These are phyloP conservation scores for Umimayanthus chanpuru DNA, from an alignment of 92 coral and sea anemone genomes.

Conservation along the genomic window DNA sequence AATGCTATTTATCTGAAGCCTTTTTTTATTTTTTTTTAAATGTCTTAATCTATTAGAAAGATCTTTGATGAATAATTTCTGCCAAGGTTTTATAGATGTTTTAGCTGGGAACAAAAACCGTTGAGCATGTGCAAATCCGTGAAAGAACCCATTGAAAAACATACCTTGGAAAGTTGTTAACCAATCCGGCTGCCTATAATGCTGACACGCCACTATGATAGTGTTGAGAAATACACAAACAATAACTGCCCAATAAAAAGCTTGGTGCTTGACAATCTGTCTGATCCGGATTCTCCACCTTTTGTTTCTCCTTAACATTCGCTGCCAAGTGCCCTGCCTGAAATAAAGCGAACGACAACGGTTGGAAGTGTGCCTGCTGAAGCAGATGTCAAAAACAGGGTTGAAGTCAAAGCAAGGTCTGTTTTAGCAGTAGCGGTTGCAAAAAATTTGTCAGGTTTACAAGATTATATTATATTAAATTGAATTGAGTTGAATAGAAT, in stretches of 20 bases:
- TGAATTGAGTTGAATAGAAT: too few species aligned
- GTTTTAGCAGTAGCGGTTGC: neutral
- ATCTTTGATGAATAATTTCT: too few species aligned
- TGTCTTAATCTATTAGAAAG: too few species aligned
- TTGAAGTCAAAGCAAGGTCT: neutral
- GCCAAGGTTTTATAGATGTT: too few species aligned
- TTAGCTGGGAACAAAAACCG: neutral
- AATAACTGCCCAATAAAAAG: slow-evolving; percentile 93
- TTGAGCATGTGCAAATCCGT: neutral
- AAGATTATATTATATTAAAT: too few species aligned
- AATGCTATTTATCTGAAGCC: too few species aligned
- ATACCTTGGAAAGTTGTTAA: slow-evolving; percentile 89
- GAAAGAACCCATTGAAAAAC: neutral
- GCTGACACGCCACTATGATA: slow-evolving; percentile 83
- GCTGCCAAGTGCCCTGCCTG: slow-evolving; percentile 84
- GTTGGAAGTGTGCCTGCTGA: neutral
- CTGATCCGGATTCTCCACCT: slow-evolving; percentile 95
- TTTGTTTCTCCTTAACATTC: slow-evolving; percentile 78
- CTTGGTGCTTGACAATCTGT: slow-evolving; percentile 95
- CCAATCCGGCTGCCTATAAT: slow-evolving; percentile 88
- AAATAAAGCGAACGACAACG: neutral
- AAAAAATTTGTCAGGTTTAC: too few species aligned
- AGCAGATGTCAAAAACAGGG: neutral
- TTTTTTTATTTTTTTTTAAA: too few species aligned
- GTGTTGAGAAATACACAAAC: slow-evolving; percentile 96